A percentile compares a stretch with the other conserved stretches of the same genome.
Conservation (phyloP, 2,113 vertebrate species). For the Hemiprocne comata region DNA sequence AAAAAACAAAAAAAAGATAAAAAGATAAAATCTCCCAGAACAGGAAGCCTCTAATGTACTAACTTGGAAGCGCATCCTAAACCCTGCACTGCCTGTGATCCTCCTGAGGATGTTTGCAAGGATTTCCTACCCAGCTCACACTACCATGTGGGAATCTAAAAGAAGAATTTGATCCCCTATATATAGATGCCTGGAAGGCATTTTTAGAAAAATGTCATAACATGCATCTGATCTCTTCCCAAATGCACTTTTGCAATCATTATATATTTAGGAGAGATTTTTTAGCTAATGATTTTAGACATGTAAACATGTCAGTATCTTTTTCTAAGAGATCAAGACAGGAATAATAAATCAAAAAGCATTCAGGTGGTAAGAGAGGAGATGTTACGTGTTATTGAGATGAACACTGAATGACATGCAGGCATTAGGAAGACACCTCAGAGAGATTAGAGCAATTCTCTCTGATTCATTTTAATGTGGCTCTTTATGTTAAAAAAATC, state of each 20-base stretch:
- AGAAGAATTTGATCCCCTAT: neutral
- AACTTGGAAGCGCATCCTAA: neutral
- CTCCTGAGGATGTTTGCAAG: neutral
- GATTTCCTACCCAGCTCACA: neutral
- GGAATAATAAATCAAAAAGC: slow-evolving; percentile 5
- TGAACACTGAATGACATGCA: neutral
- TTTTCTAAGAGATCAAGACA: neutral
- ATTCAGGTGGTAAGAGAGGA: neutral
- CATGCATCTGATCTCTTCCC: neutral
- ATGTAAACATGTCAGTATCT: neutral
- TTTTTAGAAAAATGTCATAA: slow-evolving; percentile 15
- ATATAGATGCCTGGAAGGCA: neutral
- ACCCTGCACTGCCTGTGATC: neutral
- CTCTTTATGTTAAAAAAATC: neutral
- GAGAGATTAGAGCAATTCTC: neutral
- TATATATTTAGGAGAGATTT: neutral
- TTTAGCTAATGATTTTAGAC: slow-evolving; percentile 19
- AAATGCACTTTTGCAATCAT: slow-evolving; percentile 12
- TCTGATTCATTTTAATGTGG: neutral
- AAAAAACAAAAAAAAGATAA: neutral
- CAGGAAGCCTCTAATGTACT: neutral
- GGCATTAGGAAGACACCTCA: neutral
- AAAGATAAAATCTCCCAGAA: neutral
- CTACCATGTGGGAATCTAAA: neutral
- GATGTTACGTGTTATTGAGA: neutral